phyloP scores from a whole-genome alignment of 2,797 vertebrate genomes.

The Rhinoraja longicauda region DNA sequence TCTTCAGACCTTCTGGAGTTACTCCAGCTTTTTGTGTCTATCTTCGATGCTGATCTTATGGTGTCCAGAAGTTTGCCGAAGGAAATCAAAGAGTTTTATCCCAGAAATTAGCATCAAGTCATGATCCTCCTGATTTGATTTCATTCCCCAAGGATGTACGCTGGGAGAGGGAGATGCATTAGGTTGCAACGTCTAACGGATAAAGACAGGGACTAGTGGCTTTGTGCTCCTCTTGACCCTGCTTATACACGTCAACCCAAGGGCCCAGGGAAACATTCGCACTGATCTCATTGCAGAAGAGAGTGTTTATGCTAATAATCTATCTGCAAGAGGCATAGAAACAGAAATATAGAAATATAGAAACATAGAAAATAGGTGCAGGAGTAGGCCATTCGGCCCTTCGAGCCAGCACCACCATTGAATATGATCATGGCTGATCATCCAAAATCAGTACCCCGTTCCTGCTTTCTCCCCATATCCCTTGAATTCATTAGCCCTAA shows the following conservation, averaged over 20 bases:
- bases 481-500: too few species aligned
- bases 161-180: neutral
- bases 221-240: neutral
- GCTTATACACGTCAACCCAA: neutral
- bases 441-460: too few species aligned
- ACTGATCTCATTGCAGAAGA: neutral
- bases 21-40: too few species aligned
- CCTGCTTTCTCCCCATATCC: too few species aligned
- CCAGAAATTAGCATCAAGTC: neutral
- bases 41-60: neutral
- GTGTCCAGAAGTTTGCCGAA: neutral
- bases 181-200: neutral
- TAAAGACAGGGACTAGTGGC: neutral
- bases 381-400: too few species aligned
- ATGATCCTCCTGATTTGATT: neutral
- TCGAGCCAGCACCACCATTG: too few species aligned
- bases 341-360: too few species aligned
- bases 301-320: neutral
- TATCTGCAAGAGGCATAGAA: too few species aligned
- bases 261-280: neutral
- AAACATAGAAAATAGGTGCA: too few species aligned
- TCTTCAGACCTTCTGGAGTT: too few species aligned
- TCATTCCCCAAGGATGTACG: neutral
- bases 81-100: neutral
- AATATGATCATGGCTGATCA: too few species aligned